Evolutionary conservation across 2,888 invertebrate species (phyloP).

Genomic region (Coecobrya sp.): DNA sequence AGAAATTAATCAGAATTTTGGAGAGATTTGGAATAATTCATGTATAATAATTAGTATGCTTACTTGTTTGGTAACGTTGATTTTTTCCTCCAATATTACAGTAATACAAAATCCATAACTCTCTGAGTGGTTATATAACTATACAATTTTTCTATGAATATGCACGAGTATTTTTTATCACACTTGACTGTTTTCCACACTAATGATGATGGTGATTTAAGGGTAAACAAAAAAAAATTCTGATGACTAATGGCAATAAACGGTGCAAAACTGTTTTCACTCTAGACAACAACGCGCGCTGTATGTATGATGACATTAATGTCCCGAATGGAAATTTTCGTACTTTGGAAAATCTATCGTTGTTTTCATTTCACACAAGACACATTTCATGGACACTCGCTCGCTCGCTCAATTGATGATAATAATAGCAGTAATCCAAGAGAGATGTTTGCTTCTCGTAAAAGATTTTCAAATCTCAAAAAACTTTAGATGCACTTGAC

Average conservation of each 20-base stretch:
- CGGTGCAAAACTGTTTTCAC: neutral
- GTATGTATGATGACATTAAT: too few species aligned
- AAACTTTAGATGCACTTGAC: too few species aligned
- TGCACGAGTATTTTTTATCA: constrained; percentile 6
- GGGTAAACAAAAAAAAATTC: constrained; percentile 14
- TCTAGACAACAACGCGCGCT: neutral
- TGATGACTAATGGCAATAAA: constrained; percentile 39
- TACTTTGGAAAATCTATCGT: too few species aligned
- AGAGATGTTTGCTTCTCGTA: neutral
- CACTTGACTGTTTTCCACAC: neutral
- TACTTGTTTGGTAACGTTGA: neutral
- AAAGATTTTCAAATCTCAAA: neutral
- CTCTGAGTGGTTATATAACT: neutral
- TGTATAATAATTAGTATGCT: neutral
- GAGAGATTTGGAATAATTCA: neutral
- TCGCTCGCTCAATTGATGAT: neutral
- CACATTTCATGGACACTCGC: neutral
- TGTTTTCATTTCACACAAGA: neutral
- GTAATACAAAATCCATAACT: neutral
- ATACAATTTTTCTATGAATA: too few species aligned
- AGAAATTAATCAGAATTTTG: too few species aligned
- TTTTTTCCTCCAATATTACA: neutral
- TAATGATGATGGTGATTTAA: constrained; percentile 22
- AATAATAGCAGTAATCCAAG: neutral
- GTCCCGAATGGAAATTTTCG: neutral